Base-by-base conservation (phyloP, 2,113 vertebrate species). In the Anser cygnoides region DNA sequence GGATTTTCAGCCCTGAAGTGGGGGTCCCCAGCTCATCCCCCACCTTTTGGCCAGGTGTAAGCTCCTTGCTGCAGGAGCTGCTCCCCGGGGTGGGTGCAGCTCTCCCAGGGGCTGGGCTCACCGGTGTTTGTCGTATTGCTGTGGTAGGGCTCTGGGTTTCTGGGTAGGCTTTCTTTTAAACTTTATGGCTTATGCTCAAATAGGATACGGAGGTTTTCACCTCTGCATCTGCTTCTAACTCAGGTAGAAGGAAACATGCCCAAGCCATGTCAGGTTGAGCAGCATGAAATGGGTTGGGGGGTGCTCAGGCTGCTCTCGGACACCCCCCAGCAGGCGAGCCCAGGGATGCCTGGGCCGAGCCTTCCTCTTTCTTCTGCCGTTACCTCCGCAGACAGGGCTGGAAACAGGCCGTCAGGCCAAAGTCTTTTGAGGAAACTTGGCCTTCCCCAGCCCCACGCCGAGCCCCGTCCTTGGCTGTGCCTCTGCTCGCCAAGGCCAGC, bases 391-490 rank as follows among this genome's bases (percentile, higher is more conserved):
- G 23, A 33, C 21, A 1, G 0, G 39, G 63, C 82, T 92, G 68
- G 31, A 13, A 91, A 72, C 10, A 58, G 46, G 13, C 23, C 65
- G 43, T 58, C 74, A 70, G 87, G 74, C 78, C 67, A 18, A 31
- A 93, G 70, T 46, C 94, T 95, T 95, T 96, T 96, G 95, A 96
- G 96, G 96, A 96, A 96, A 92, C 87, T 46, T 89, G 92, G 89
- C 91, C 83, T 92, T 41, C 65, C 66, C 75, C 0, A 9, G 95
- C 94, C 84, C 93, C 81, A 68, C 11, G 2, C 96, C 37, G 65
- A 90, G 91, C 94, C 50, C 28, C 3, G 80, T 31, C 26, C 80
- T 79, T 41, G 89, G 84, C 93, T 84, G 43, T 21, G 6, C 95
- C 94, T 92, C 85, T 77, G 87, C 84, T 94, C 90, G 89, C 74